Percentiles rank a stretch among this genome's conserved stretches.
These are phyloP conservation scores for Halichoerus grypus DNA, from an alignment of 2,113 vertebrate genomes.

Conservation along the genomic window DNA sequence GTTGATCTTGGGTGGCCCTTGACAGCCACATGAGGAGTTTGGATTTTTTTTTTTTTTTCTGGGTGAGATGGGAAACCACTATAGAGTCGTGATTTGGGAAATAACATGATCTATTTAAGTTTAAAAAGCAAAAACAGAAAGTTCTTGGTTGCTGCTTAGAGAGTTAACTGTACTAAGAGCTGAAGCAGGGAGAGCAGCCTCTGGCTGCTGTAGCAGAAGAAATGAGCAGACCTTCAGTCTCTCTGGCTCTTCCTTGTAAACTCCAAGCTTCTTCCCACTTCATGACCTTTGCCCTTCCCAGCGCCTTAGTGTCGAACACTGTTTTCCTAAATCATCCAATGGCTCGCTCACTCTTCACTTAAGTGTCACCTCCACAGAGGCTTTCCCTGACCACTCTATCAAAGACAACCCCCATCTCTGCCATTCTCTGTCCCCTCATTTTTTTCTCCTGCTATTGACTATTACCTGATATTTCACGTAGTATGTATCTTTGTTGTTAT, in stretches of 20 bases:
- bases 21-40: neutral
- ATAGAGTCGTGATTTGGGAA: neutral
- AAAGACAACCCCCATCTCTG: neutral
- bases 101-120: neutral
- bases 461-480: neutral
- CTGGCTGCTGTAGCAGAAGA: neutral
- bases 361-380: neutral
- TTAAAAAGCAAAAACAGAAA: neutral
- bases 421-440: neutral
- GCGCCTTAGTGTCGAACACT: neutral
- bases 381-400: neutral
- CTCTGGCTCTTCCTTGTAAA: conserved; percentile 8
- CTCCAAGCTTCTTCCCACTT: neutral
- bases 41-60: neutral
- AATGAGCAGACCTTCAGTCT: neutral
- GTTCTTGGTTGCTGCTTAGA: neutral
- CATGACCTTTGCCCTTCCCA: neutral
- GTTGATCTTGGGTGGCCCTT: neutral
- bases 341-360: neutral
- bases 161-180: neutral
- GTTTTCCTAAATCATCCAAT: neutral
- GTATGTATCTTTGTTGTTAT: neutral
- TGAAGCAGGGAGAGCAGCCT: neutral
- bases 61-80: neutral
- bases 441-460: neutral